Evolutionary conservation across 2,113 vertebrate genomes (phyloP).

Genomic region (Nestor notabilis): DNA sequence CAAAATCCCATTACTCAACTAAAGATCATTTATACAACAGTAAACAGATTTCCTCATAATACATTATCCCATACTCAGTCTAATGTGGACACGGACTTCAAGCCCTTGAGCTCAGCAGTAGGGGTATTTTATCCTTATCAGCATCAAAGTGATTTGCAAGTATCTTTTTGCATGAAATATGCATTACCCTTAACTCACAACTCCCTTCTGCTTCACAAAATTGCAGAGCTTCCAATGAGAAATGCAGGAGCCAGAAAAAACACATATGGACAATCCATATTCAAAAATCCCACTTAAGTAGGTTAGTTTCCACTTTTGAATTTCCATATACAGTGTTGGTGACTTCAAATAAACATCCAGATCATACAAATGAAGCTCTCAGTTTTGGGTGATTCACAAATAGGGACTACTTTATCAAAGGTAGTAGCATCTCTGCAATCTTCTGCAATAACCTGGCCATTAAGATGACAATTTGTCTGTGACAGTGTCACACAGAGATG

Average conservation of each 20-base stretch:
- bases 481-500: background rate
- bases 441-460: background rate
- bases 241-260: background rate
- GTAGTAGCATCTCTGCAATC: background rate
- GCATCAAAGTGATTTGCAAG: background rate
- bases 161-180: background rate
- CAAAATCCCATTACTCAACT: background rate
- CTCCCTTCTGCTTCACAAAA: background rate
- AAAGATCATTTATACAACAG: background rate
- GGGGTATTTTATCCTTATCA: fast-evolving
- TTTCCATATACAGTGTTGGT: background rate
- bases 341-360: background rate
- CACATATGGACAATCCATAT: background rate
- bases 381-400: background rate
- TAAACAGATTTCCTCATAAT: background rate
- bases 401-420: background rate
- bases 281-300: background rate
- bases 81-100: fast-evolving
- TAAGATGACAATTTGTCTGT: background rate
- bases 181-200: background rate
- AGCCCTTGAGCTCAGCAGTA: background rate
- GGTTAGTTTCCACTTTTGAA: background rate
- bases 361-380: background rate
- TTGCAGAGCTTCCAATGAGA: background rate
- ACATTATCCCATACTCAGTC: background rate